These are phyloP conservation scores for Platycercus adscitus DNA, from an alignment of 2,113 vertebrate genomes.

Conservation along the genomic window DNA sequence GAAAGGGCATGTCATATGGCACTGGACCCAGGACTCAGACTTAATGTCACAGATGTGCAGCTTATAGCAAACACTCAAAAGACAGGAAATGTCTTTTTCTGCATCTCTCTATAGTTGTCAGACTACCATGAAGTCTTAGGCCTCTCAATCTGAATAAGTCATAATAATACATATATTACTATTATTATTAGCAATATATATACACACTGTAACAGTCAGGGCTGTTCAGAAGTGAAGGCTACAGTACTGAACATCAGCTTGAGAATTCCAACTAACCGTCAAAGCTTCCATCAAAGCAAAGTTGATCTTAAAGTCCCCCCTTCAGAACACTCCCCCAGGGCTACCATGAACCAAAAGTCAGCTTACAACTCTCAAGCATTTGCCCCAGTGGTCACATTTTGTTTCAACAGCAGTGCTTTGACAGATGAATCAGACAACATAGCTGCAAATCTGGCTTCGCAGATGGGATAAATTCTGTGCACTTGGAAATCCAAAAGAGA, in stretches of 20 bases:
- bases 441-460: not conserved
- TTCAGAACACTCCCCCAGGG: not conserved
- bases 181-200: not conserved
- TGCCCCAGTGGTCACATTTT: not conserved
- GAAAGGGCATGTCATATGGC: rapidly evolving
- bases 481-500: not conserved
- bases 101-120: not conserved
- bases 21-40: rapidly evolving
- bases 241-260: not conserved
- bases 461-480: not conserved
- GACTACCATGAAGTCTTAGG: not conserved
- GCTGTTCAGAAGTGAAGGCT: not conserved
- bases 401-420: not conserved
- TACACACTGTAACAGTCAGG: not conserved
- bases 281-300: not conserved
- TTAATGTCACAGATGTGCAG: not conserved
- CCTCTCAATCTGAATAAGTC: not conserved
- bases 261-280: not conserved
- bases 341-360: not conserved
- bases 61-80: not conserved
- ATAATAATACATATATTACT: not conserved
- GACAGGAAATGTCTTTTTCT: not conserved
- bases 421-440: not conserved
- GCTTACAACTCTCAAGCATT: not conserved
- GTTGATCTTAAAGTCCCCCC: not conserved